Conservation (phyloP, 2,888 invertebrate genomes). For the Hirtodrosophila confusa region DNA sequence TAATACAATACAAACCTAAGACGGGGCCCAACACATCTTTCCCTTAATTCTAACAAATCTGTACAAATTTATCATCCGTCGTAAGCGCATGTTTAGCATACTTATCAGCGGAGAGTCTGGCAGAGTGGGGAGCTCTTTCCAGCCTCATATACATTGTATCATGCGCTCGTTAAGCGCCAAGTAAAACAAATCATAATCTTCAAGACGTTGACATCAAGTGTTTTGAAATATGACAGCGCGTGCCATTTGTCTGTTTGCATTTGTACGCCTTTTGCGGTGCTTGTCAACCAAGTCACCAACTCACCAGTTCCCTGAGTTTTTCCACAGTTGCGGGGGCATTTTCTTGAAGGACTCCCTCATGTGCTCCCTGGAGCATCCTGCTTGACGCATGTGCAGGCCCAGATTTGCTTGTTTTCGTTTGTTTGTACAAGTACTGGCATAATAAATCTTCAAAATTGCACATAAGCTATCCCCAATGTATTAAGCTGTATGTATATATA, state of each 20-base stretch:
- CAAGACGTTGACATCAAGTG: constrained; percentile 58
- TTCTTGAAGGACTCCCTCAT: constrained; percentile 20
- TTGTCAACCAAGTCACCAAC: constrained; percentile 15
- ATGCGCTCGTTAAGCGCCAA: constrained; percentile 77
- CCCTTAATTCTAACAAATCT: constrained; percentile 77
- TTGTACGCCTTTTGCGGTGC: constrained; percentile 57
- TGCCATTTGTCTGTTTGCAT: constrained; percentile 75
- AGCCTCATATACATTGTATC: constrained; percentile 50
- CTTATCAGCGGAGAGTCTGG: constrained; percentile 40
- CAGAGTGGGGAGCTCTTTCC: constrained; percentile 9
- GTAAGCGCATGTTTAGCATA: constrained; percentile 68
- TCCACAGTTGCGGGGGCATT: neutral
- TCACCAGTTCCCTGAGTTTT: neutral
- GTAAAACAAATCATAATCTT: constrained; percentile 80
- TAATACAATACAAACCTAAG: constrained; percentile 13
- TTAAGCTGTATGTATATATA: constrained; percentile 8
- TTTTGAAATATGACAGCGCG: constrained; percentile 65
- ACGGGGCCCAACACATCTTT: constrained; percentile 16
- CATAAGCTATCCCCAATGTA: constrained; percentile 6
- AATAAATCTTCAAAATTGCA: constrained; percentile 46
- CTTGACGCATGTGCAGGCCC: constrained; percentile 22
- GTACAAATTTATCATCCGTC: constrained; percentile 81
- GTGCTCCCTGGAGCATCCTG: constrained; percentile 33
- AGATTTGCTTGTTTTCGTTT: constrained; percentile 39
- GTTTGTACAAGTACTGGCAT: constrained; percentile 35